These are phyloP conservation scores for Pseudomyrmex gracilis DNA, from an alignment of 1,140 invertebrate species.

Conservation along the genomic window DNA sequence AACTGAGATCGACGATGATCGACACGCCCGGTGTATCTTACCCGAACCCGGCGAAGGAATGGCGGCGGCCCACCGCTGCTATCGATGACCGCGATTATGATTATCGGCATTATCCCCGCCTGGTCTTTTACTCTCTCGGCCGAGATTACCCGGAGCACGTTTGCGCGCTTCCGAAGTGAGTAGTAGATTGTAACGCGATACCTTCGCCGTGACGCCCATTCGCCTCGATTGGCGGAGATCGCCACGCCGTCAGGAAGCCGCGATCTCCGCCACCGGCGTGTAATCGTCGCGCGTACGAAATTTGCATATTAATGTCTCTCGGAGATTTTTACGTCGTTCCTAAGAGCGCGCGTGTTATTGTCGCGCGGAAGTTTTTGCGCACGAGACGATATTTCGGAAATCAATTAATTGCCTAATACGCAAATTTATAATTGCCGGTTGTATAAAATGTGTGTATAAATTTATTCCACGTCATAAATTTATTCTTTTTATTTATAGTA, in stretches of 20 bases:
- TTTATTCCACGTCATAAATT: too few relatives aligned
- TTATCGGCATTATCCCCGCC: slow-evolving; percentile 58
- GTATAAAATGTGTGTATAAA: too few relatives aligned
- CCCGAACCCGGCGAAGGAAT: slow-evolving; percentile 42
- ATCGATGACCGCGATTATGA: slow-evolving; percentile 50
- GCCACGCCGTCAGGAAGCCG: slow-evolving; percentile 45
- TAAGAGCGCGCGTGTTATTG: background rate
- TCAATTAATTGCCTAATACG: background rate
- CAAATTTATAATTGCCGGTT: background rate
- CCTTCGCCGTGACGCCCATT: slow-evolving; percentile 58
- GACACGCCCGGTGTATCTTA: slow-evolving; percentile 34
- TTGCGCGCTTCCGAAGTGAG: slow-evolving; percentile 59
- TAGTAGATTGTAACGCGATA: slow-evolving; percentile 70
- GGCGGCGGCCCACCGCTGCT: background rate
- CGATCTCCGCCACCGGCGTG: slow-evolving; percentile 39
- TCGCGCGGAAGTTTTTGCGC: background rate
- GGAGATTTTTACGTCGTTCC: slow-evolving; percentile 20
- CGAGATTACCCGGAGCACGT: slow-evolving; percentile 53
- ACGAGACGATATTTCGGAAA: slow-evolving; percentile 26
- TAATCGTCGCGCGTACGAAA: slow-evolving; percentile 41
- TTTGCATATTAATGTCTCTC: slow-evolving; percentile 51
- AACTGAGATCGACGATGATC: background rate
- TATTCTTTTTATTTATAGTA: too few relatives aligned
- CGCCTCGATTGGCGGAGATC: slow-evolving; percentile 59
- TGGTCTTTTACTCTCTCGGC: slow-evolving; percentile 25